Percentiles rank a stretch among this genome's conserved stretches.
Evolutionary conservation across 2,113 vertebrate genomes (phyloP).

Genomic region (human (Homo sapiens)): GRCh38 chr13:42638501-42639000

Average conservation of each 20-base stretch:
- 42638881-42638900: constrained; percentile 48
- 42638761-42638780: neutral
- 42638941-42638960: constrained; percentile 64
- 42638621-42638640: neutral
- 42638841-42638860: neutral
- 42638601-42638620: neutral
- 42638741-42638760: neutral
- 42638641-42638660: neutral
- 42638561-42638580: neutral
- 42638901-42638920: constrained; percentile 34
- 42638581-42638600: neutral
- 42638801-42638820: neutral
- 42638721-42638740: neutral
- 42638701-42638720: neutral
- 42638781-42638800: neutral
- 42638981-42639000: constrained; percentile 59
- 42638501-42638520: neutral
- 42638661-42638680: neutral
- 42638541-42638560: neutral
- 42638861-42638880: neutral
- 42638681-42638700: neutral
- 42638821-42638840: neutral
- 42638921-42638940: constrained; percentile 30
- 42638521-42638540: neutral
- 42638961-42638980: constrained; percentile 61